phyloP scores from a whole-genome alignment of 2,797 vertebrate species.

The Coracias cyanogaster region DNA sequence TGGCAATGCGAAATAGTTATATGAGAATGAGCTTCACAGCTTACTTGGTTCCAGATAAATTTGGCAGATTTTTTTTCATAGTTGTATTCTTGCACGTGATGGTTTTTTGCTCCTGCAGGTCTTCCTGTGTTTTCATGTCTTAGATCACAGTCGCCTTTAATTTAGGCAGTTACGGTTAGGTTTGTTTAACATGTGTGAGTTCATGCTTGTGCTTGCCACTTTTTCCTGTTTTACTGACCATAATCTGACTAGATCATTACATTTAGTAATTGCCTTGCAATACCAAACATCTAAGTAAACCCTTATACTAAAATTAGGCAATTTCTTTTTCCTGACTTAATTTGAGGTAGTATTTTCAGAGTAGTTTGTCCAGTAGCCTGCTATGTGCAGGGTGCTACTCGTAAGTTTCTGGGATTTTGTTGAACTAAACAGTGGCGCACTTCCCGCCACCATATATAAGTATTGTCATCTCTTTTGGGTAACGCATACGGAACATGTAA shows the following conservation, averaged over 20 bases:
- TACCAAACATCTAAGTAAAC: neutral
- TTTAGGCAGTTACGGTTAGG: neutral
- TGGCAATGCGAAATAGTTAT: conserved; percentile 32
- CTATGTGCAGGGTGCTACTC: neutral
- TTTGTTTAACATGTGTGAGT: neutral
- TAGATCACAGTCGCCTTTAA: neutral
- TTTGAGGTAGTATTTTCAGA: neutral
- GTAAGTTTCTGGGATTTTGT: neutral
- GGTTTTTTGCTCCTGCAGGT: neutral
- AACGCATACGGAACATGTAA: fast-evolving
- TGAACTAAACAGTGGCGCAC: neutral
- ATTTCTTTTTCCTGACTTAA: neutral
- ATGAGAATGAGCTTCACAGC: conserved; percentile 23
- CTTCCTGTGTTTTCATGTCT: neutral
- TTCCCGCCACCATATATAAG: fast-evolving
- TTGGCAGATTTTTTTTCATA: neutral
- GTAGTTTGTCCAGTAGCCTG: neutral
- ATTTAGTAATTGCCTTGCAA: neutral
- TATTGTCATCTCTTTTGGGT: neutral
- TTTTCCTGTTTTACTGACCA: neutral
- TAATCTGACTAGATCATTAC: neutral
- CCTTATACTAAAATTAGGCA: neutral
- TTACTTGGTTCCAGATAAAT: conserved; percentile 43
- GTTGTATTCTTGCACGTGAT: neutral
- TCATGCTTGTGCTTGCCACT: neutral